Base-by-base conservation (phyloP, 2,113 vertebrate species). In the Phalacrocorax carbo region DNA sequence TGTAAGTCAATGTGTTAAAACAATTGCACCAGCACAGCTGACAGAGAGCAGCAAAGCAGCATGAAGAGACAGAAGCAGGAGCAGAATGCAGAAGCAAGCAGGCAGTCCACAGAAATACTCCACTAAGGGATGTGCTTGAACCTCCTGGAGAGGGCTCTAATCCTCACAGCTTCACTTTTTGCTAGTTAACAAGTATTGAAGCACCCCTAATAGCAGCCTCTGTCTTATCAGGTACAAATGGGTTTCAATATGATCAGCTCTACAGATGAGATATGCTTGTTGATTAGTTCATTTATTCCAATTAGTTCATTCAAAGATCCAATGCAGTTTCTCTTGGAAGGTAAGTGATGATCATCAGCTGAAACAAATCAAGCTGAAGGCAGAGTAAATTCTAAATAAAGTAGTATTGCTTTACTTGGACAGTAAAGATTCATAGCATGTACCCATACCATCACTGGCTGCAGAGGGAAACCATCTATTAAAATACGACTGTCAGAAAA, bases 11-110 rank as follows among this genome's bases (percentile, higher is more conserved):
- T 20, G 11, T 49, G 34, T 82, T 90, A 87, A 72, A 93, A 76
- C 1, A 1, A 86, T 36, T 9, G 2, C 23, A 89, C 11, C 10
- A 69, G 30, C 57, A 48, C 8, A 49, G 49, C 0, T 90, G 48
- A 72, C 12, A 46, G 57, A 85, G 12, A 75, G 62, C 26, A 93
- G 61, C 12, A 38, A 79, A 42, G 44, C 3, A 84, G 57, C 32
- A 62, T 0, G 34, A 79, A 76, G 54, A 49, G 36, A 75, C 14
- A 82, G 76, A 80, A 77, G 30, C 21, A 78, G 81, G 8, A 72
- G 20, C 19, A 68, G 30, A 82, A 7, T 10, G 10, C 44, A 84
- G 40, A 91, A 84, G 60, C 1, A 72, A 54, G 61, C 44, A 71
- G 52, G 29, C 44, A 76, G 38, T 82, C 36, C 49, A 85, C 18